Conservation (phyloP, 2,888 invertebrate genomes). For the Ditula angustiorana region DNA sequence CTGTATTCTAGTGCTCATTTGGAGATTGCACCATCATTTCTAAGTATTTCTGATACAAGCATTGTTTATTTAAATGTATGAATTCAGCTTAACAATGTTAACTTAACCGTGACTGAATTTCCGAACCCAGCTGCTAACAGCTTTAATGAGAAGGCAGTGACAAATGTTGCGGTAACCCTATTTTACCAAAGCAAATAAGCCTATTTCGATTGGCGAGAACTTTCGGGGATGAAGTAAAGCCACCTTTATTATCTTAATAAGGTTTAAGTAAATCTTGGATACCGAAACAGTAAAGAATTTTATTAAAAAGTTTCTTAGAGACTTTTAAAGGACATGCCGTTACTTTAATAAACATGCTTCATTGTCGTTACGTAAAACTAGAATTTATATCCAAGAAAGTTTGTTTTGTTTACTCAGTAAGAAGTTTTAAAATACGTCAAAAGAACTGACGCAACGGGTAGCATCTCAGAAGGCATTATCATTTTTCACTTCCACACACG, state of each 20-base stretch:
- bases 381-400: not conserved
- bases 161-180: slow-evolving; percentile 29
- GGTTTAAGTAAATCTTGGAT: slow-evolving; percentile 5
- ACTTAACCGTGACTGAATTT: slow-evolving; percentile 4
- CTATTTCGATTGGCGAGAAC: slow-evolving; percentile 21
- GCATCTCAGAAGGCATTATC: slow-evolving; percentile 47
- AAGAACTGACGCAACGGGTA: slow-evolving; percentile 14
- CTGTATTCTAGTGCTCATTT: slow-evolving; percentile 9
- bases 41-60: not conserved
- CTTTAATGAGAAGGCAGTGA: slow-evolving; percentile 23
- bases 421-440: not conserved
- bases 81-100: slow-evolving; percentile 1
- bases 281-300: not conserved
- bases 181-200: slow-evolving; percentile 25
- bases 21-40: slow-evolving; percentile 14
- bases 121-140: slow-evolving; percentile 8
- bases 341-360: not conserved
- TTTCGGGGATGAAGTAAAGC: slow-evolving; percentile 8
- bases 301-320: not conserved
- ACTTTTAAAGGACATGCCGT: not conserved
- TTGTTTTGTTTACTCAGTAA: not conserved
- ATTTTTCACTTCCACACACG: slow-evolving; percentile 52
- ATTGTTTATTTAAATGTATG: not conserved
- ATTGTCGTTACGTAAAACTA: not conserved
- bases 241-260: slow-evolving; percentile 20